These are phyloP conservation scores for Ia io DNA, from an alignment of 2,113 vertebrate species.

Conservation along the genomic window DNA sequence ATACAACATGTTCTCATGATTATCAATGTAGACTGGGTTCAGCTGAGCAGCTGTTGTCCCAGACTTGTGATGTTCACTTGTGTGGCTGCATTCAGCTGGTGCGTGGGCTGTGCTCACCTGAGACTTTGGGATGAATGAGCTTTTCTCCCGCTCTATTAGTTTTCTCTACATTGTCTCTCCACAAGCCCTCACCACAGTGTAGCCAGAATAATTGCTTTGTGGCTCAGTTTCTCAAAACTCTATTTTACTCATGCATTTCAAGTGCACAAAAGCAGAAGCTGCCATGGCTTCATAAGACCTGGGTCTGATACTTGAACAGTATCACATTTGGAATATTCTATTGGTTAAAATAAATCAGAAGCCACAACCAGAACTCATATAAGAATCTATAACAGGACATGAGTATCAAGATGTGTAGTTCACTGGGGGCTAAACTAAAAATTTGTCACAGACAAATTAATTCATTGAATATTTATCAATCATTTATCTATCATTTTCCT, in stretches of 20 bases:
- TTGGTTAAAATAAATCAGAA: neutral
- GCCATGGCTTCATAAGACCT: neutral
- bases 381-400: neutral
- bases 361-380: neutral
- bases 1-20: neutral
- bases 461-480: neutral
- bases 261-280: neutral
- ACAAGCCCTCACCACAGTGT: neutral
- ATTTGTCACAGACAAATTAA: neutral
- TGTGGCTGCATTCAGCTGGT: neutral
- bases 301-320: neutral
- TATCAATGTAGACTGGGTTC: neutral
- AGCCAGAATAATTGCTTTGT: neutral
- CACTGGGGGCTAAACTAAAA: neutral
- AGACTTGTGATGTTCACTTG: neutral
- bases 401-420: neutral
- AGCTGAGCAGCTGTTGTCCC: neutral
- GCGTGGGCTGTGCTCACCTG: neutral
- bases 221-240: too few species aligned
- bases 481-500: neutral
- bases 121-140: neutral
- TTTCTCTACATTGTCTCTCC: neutral
- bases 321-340: neutral
- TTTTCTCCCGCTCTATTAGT: neutral
- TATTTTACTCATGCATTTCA: neutral